Conservation (phyloP, 2,113 vertebrate genomes). For the Microtus ochrogaster region DNA sequence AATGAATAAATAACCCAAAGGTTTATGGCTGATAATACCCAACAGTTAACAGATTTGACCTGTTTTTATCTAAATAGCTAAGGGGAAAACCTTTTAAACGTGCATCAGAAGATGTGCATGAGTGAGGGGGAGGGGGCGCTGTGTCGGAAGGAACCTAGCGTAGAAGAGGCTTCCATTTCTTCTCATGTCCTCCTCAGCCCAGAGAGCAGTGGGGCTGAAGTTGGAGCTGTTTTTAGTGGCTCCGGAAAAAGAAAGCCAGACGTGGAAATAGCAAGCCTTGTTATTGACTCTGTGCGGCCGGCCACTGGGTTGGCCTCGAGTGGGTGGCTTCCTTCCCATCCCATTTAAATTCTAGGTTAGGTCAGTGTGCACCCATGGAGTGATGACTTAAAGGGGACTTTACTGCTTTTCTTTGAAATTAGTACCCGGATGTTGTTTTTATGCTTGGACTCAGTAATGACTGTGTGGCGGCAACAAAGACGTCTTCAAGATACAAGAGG, state of each 20-base stretch:
- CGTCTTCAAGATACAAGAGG: slow-evolving; percentile 60
- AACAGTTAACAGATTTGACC: background rate
- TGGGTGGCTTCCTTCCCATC: slow-evolving; percentile 86
- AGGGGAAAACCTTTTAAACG: background rate
- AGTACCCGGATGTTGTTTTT: slow-evolving; percentile 62
- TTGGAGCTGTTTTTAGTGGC: slow-evolving; percentile 85
- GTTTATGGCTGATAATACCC: background rate
- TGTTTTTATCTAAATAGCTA: background rate
- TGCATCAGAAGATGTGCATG: background rate
- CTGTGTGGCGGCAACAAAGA: slow-evolving; percentile 60
- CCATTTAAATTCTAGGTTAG: slow-evolving; percentile 82
- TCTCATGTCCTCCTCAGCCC: slow-evolving; percentile 80
- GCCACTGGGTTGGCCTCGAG: slow-evolving; percentile 83
- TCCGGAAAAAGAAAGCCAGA: slow-evolving; percentile 84
- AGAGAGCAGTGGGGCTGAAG: slow-evolving; percentile 81
- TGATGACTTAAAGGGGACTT: slow-evolving; percentile 71
- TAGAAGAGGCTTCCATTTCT: slow-evolving; percentile 51
- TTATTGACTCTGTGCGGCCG: slow-evolving; percentile 86
- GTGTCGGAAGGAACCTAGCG: background rate
- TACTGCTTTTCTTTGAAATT: slow-evolving; percentile 66
- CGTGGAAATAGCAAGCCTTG: slow-evolving; percentile 86
- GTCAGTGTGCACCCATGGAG: slow-evolving; percentile 71
- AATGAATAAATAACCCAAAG: background rate
- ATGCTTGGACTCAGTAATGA: slow-evolving; percentile 59
- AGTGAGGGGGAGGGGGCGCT: background rate